Conservation (phyloP, 2,113 vertebrate species). For the Charina bottae region DNA sequence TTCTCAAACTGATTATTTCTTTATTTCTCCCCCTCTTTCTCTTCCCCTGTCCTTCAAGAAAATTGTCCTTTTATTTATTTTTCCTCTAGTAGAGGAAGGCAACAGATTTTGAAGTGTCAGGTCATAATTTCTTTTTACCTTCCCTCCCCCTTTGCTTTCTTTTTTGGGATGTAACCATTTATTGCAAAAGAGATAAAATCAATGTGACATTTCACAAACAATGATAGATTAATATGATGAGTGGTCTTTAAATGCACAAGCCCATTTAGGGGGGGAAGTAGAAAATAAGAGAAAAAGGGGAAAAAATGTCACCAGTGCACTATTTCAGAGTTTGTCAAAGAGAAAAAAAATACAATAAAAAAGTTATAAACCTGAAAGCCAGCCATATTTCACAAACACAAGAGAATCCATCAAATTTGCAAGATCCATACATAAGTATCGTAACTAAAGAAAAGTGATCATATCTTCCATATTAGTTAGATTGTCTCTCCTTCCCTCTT, state of each 20-base stretch:
- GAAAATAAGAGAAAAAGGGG: not conserved
- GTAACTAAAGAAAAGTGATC: constrained; percentile 28
- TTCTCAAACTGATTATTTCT: not conserved
- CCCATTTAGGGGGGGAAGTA: constrained; percentile 40
- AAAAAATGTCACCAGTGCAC: constrained; percentile 74
- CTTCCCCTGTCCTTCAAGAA: constrained; percentile 48
- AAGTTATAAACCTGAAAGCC: constrained; percentile 72
- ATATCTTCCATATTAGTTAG: not conserved
- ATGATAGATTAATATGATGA: constrained; percentile 77
- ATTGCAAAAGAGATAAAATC: constrained; percentile 81
- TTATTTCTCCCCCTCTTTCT: not conserved
- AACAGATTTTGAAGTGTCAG: constrained; percentile 76
- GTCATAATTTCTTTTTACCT: constrained; percentile 66
- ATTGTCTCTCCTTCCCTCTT: too few relatives aligned
- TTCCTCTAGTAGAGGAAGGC: constrained; percentile 66
- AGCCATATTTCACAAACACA: constrained; percentile 68
- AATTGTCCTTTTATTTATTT: constrained; percentile 79
- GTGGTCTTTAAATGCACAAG: constrained; percentile 74
- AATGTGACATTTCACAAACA: constrained; percentile 81
- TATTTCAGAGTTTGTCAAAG: constrained; percentile 77
- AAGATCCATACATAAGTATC: constrained; percentile 42
- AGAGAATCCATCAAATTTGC: constrained; percentile 44
- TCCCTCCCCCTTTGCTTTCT: not conserved
- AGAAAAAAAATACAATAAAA: constrained; percentile 76
- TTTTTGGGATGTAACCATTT: constrained; percentile 72